Base-by-base conservation (phyloP, 2,113 vertebrate genomes). In the Pituophis catenifer region DNA sequence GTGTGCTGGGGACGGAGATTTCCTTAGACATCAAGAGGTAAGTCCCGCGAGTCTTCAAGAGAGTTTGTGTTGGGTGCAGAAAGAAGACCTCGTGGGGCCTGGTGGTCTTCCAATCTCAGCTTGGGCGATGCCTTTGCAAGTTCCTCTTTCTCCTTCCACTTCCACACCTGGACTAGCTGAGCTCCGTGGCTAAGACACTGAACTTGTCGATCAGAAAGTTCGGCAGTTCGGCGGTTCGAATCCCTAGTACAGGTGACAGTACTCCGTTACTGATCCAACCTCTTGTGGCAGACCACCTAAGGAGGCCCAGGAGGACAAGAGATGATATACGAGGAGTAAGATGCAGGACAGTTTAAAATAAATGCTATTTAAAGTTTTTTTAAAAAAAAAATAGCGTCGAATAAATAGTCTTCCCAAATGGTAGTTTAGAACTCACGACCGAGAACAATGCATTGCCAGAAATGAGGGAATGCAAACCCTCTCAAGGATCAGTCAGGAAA, bases 1-100 rank as follows among this genome's bases (percentile, higher is more conserved):
- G 98, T 1, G 97, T 97, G 86, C 91, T 95, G 93, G 98, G 97
- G 1, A 95, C 95, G 0, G 95, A 98, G 85, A 94, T 93, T 0
- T 81, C 90, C 0, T 90, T 98, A 0, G 95, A 98, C 0, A 48
- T 57, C 0, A 88, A 88, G 89, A 95, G 97, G 98, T 98, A 88
- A 97, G 97, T 59, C 59, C 54, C 0, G 86, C 26, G 0, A 2
- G 29, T n/a, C 26, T 33, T 21, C 38, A 2, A 44, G 88, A 44
- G 38, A 2, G 21, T 5, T 48, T 10, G 54, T 1, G 54, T 58
- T 58, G 88, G 0, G 21, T 11, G 1, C 5, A 17, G 29, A 9
- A n/a, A n/a, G 13, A 8, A 19, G 50, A 55, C 7, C 13, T 23
- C 9, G 24, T 62, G 26, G 4, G 44, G 44, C 44, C 44, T 48